Base-by-base conservation (phyloP, 2,113 vertebrate species). In the Corythornis vintsioides region DNA sequence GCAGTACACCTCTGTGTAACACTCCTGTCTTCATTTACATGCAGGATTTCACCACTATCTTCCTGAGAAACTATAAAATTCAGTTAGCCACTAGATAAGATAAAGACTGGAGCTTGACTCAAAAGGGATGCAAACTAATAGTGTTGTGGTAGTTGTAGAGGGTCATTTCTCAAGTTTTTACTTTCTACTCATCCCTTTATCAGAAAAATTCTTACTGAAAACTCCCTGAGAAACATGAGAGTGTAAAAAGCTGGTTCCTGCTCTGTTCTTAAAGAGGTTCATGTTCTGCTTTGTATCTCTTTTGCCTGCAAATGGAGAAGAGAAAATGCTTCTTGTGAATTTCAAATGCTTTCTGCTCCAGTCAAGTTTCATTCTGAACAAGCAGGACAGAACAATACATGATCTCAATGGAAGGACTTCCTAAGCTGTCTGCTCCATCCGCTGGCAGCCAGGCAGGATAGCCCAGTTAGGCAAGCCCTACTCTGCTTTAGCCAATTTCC, bases 231-330 rank as follows among this genome's bases (percentile, higher is more conserved):
- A 77, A 92, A 81, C 31, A 13, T 8, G 33, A 72, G 25, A 63
- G 3, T 15, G 5, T 43, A 45, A 80, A 89, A 95, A 53, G 3
- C 15, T 75, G 56, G 13, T n/a, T 87, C 15, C 21, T 2, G 3
- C 18, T 69, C 42, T 45, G 7, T 71, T 90, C 59, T 65, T 87
- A 45, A 88, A 72, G 56, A 57, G 33, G 22, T 60, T 77, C 14
- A 5, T 74, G 50, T 88, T 93, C 65, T 91, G 19, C 35, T 82
- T 55, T 70, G 9, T 52, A 40, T 90, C 78, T 83, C 35, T 93
- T 86, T 70, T 69, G 80, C n/a, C 66, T 93, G 82, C 65, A 93
- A 95, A 83, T 63, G 55, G 92, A 95, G 94, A 95, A 95, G 95
- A 94, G 85, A 88, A 85, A 90, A 89, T 21, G n/a, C n/a, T 72